Conservation (phyloP, 1,140 invertebrate genomes). For the Bombus fervidus region DNA sequence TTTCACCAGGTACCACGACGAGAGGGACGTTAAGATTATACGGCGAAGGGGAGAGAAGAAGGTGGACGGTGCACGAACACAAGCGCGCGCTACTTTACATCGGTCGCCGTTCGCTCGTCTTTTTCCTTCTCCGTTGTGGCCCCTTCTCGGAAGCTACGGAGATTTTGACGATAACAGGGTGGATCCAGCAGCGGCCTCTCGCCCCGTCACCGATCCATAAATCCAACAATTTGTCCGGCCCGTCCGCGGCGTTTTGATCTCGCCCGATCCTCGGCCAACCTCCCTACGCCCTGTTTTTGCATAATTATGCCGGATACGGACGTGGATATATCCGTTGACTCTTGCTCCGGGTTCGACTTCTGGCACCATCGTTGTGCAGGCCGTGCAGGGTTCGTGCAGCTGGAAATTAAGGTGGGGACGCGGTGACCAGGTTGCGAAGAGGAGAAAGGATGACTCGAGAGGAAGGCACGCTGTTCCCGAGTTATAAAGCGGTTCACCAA, state of each 20-base stretch:
- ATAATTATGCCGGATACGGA: slow-evolving; percentile 75
- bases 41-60: neutral
- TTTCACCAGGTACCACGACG: slow-evolving; percentile 5
- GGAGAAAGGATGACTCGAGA: neutral
- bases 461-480: neutral
- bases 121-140: slow-evolving; percentile 48
- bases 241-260: slow-evolving; percentile 79
- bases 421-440: neutral
- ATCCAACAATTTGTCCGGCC: slow-evolving; percentile 80
- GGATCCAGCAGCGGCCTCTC: slow-evolving; percentile 64
- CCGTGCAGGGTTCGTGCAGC: neutral
- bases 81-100: slow-evolving; percentile 54
- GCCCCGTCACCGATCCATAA: slow-evolving; percentile 78
- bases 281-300: slow-evolving; percentile 63
- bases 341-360: neutral
- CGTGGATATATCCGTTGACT: slow-evolving; percentile 63
- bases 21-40: neutral
- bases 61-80: neutral
- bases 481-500: slow-evolving; percentile 62
- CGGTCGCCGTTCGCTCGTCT: slow-evolving; percentile 38
- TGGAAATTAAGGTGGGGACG: neutral
- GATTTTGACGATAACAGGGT: slow-evolving; percentile 77
- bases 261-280: slow-evolving; percentile 73
- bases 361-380: neutral
- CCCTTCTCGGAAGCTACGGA: slow-evolving; percentile 76